These are phyloP conservation scores for Drosophila helvetica DNA, from an alignment of 2,888 invertebrate genomes.

Conservation along the genomic window DNA sequence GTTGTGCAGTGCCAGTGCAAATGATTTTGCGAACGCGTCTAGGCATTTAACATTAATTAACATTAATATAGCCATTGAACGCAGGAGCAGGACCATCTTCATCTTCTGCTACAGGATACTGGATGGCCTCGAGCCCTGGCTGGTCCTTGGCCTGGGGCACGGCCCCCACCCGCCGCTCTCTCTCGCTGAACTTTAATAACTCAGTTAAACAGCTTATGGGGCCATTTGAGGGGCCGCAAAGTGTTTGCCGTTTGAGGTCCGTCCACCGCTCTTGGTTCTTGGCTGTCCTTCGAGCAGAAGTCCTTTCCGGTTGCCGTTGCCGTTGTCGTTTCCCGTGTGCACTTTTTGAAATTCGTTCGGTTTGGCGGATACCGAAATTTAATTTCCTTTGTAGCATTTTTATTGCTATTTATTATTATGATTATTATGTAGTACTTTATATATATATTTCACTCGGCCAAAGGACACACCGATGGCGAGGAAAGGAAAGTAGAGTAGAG, in stretches of 20 bases:
- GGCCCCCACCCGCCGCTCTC: not conserved
- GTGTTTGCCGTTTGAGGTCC: constrained; percentile 19
- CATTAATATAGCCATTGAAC: constrained; percentile 44
- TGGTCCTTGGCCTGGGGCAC: not conserved
- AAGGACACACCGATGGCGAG: not conserved
- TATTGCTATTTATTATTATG: constrained; percentile 58
- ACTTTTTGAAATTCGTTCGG: constrained; percentile 41
- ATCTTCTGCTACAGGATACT: not conserved
- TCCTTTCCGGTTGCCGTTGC: not conserved
- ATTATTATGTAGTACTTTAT: constrained; percentile 52
- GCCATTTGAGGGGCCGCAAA: constrained; percentile 49
- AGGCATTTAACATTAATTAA: constrained; percentile 56
- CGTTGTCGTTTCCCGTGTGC: constrained; percentile 45
- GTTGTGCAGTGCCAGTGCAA: constrained; percentile 1
- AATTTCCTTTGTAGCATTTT: constrained; percentile 58
- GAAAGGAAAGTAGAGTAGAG: not conserved
- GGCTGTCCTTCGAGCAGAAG: not conserved
- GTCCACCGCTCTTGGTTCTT: not conserved
- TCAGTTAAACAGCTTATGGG: constrained; percentile 62
- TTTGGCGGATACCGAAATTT: constrained; percentile 54
- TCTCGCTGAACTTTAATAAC: constrained; percentile 45
- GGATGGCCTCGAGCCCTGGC: not conserved
- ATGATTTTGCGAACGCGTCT: constrained; percentile 43
- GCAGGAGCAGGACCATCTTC: not conserved
- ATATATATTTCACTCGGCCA: constrained; percentile 18